Percentiles rank a stretch among this genome's conserved stretches.
Evolutionary conservation across 2,113 vertebrate genomes (phyloP).

Genomic region (Globicephala melas): DNA sequence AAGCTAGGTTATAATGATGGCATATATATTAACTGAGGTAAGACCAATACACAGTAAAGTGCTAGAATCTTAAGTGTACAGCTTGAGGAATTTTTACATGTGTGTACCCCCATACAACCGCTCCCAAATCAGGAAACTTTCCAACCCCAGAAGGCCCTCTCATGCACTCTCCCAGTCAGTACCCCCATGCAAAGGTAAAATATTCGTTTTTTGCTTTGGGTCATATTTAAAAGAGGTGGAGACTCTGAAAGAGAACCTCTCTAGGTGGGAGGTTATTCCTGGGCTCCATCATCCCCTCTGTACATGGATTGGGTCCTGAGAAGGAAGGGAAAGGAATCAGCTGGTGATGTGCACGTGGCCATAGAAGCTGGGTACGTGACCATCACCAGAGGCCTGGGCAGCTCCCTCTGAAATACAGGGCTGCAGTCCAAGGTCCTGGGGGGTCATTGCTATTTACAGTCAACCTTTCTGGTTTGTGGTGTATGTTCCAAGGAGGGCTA

Average conservation of each 20-base stretch:
- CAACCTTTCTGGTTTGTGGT: slow-evolving; percentile 51
- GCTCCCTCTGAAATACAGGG: slow-evolving; percentile 17
- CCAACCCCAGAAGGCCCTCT: background rate
- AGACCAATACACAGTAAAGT: background rate
- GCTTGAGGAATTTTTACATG: background rate
- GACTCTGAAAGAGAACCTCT: background rate
- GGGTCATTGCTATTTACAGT: slow-evolving; percentile 72
- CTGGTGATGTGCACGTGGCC: background rate
- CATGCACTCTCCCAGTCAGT: background rate
- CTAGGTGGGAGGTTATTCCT: background rate
- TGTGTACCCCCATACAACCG: background rate
- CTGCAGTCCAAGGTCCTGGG: slow-evolving; percentile 34
- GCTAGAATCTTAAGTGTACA: background rate
- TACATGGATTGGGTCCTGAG: background rate
- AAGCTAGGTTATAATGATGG: background rate
- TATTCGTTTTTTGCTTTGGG: background rate
- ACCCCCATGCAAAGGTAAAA: background rate
- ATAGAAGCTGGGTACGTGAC: slow-evolving; percentile 15
- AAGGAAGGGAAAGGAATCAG: background rate
- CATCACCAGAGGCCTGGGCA: background rate
- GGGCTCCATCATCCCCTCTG: background rate
- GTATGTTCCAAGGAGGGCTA: slow-evolving; percentile 58
- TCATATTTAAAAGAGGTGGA: background rate
- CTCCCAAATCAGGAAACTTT: background rate
- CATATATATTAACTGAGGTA: background rate